These are phyloP conservation scores for Ochropleura plecta DNA, from an alignment of 2,888 invertebrate genomes.

Conservation along the genomic window DNA sequence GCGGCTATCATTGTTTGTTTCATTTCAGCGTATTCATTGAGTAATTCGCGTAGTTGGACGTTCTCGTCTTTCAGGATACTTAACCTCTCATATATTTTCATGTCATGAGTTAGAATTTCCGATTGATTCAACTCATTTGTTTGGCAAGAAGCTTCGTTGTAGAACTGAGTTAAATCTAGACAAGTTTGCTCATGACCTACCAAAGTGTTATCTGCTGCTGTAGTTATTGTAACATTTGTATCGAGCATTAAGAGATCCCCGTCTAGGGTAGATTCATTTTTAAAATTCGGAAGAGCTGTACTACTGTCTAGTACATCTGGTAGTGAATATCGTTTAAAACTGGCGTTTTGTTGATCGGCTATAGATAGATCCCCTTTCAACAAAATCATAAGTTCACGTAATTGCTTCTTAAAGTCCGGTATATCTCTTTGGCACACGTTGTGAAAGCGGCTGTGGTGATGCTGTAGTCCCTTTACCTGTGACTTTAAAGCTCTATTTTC, in stretches of 20 bases:
- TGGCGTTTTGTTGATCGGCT: constrained; percentile 70
- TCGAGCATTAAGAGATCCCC: constrained; percentile 87
- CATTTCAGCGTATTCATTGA: constrained; percentile 64
- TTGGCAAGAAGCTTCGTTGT: constrained; percentile 78
- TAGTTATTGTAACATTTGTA: constrained; percentile 83
- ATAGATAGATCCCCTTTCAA: constrained; percentile 73
- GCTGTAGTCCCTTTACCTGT: constrained; percentile 83
- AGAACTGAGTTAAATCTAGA: constrained; percentile 80
- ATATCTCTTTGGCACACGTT: constrained; percentile 85
- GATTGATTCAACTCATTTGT: constrained; percentile 70
- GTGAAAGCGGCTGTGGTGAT: constrained; percentile 82
- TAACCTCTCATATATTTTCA: constrained; percentile 69
- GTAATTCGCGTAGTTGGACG: constrained; percentile 69
- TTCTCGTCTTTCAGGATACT: constrained; percentile 77
- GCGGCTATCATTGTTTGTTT: constrained; percentile 64
- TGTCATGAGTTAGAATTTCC: constrained; percentile 67
- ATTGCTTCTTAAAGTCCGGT: constrained; percentile 81
- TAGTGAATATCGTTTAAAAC: constrained; percentile 80
- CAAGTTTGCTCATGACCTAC: constrained; percentile 81
- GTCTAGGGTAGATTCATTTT: constrained; percentile 85
- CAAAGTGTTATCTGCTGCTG: constrained; percentile 81
- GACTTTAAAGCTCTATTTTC: constrained; percentile 85
- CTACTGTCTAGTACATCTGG: constrained; percentile 81
- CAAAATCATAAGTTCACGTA: constrained; percentile 78
- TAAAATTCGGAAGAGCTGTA: constrained; percentile 72